Conservation (phyloP, 2,113 vertebrate species). For the Phocoena phocoena region DNA sequence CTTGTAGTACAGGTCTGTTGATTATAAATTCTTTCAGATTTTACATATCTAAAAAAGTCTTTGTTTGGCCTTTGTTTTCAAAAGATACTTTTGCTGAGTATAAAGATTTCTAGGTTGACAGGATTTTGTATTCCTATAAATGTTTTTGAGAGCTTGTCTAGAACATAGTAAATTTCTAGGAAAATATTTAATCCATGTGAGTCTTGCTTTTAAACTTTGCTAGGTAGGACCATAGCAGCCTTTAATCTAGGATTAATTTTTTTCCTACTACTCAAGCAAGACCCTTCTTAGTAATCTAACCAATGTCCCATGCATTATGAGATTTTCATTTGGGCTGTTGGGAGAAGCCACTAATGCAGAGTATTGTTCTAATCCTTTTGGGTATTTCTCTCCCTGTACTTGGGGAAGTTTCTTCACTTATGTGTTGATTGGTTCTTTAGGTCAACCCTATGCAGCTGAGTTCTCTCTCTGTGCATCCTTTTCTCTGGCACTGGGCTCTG, state of each 20-base stretch:
- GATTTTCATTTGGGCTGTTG: background rate
- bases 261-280: background rate
- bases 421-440: background rate
- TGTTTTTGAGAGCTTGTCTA: background rate
- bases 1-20: background rate
- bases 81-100: background rate
- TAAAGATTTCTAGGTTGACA: background rate
- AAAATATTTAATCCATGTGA: background rate
- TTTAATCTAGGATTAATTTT: background rate
- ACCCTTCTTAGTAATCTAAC: background rate
- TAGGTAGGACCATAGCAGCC: background rate
- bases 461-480: background rate
- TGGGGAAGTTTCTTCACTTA: background rate
- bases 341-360: background rate
- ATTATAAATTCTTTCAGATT: conserved; percentile 24
- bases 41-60: background rate
- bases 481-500: background rate
- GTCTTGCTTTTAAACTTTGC: background rate
- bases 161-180: background rate
- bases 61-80: conserved; percentile 22
- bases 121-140: conserved; percentile 6
- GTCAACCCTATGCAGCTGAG: background rate
- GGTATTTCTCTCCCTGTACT: background rate
- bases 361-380: background rate
- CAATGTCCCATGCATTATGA: background rate